These are phyloP conservation scores for Lordiphosa mommai DNA, from an alignment of 1,140 invertebrate genomes.

Conservation along the genomic window DNA sequence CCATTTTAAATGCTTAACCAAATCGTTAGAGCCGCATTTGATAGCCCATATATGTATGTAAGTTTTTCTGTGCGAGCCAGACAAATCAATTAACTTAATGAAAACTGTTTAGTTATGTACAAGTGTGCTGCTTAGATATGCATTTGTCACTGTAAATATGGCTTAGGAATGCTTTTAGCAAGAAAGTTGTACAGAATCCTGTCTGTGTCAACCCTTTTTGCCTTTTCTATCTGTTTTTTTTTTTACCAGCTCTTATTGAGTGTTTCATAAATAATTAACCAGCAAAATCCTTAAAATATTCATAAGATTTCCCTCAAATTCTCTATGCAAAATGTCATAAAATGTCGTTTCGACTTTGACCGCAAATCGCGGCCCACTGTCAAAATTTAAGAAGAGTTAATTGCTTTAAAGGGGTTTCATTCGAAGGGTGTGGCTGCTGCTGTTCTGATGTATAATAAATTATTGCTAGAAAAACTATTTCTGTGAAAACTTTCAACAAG, in stretches of 20 bases:
- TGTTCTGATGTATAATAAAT: slow-evolving; percentile 35
- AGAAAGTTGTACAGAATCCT: not conserved
- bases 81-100: slow-evolving; percentile 63
- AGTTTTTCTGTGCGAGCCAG: not conserved
- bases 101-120: slow-evolving; percentile 55
- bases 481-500: slow-evolving; percentile 42
- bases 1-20: no score
- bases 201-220: not conserved
- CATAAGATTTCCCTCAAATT: not conserved
- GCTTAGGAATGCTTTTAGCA: slow-evolving; percentile 4
- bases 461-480: slow-evolving; percentile 46
- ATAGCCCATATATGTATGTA: no score
- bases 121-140: slow-evolving; percentile 28
- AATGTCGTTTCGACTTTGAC: slow-evolving; percentile 26
- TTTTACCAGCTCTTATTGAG: slow-evolving; percentile 1
- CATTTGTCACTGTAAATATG: slow-evolving; percentile 17
- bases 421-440: not conserved
- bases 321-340: no score
- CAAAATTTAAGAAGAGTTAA: slow-evolving; percentile 48
- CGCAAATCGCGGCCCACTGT: slow-evolving; percentile 47
- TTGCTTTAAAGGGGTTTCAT: slow-evolving; percentile 17
- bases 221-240: slow-evolving; percentile 2
- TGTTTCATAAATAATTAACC: slow-evolving; percentile 47
- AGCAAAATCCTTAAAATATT: slow-evolving; percentile 13
- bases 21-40: no score